Base-by-base conservation (phyloP, 1,140 invertebrate genomes). In the Magallana gigas region DNA sequence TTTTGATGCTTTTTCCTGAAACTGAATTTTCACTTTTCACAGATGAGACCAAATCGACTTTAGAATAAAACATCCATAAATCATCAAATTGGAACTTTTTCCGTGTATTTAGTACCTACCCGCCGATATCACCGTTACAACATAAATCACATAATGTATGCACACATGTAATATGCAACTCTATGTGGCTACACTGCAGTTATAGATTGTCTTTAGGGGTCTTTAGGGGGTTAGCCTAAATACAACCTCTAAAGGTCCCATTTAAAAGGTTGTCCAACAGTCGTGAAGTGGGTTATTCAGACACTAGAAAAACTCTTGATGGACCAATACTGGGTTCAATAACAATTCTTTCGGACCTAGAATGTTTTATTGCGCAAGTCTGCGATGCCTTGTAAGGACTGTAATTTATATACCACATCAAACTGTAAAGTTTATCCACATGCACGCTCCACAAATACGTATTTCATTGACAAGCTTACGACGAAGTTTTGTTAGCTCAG, bases 291-390 rank as follows among this genome's bases (percentile, higher is more conserved):
- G 68, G 68, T 8, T 29, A 23, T 76, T 76, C 18, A 76, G 68
- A 48, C 23, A 76, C 23, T 29, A 11, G 36, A 76, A 29, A 29
- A 18, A 23, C 23, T 76, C 8, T 76, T 29, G 68, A 76, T 76
- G 68, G 68, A 11, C 68, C 68, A 76, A 76, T 76, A 76, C 68
- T 76, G 8, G 23, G 23, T 76, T 76, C 18, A 29, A 76, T 76
- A 36, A 76, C 18, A 23, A 48, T 76, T 76, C 12, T 6, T 12
- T 76, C 68, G 18, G 68, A 76, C 68, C 68, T 8, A 36, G 68
- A 8, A 23, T 12, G 8, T 76, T 23, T 76, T 8, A 76, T 12
- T 76, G 68, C 68, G 7, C 68, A 76, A 3, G 9, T 23, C 14
- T 1, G 14, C 5, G 60, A 62, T 6, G 60, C n/a, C 60, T n/a